These are phyloP conservation scores for Helicoverpa zea DNA, from an alignment of 1,140 invertebrate genomes.

Conservation along the genomic window DNA sequence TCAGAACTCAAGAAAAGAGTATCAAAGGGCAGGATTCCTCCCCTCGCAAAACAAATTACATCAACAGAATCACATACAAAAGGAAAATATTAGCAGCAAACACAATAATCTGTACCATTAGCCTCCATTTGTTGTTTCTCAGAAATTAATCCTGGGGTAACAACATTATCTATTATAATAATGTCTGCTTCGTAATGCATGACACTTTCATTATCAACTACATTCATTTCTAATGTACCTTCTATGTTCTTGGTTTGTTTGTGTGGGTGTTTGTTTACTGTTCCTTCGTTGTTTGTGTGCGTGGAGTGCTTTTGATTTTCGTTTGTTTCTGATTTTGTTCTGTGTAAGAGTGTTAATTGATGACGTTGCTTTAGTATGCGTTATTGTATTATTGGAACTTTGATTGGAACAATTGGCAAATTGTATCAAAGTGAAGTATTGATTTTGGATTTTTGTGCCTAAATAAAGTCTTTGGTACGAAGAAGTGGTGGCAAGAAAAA, in stretches of 20 bases:
- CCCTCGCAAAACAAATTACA: constrained; percentile 20
- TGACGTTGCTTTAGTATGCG: neutral
- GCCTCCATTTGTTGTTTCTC: constrained; percentile 47
- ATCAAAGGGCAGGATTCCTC: neutral
- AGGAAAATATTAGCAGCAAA: constrained; percentile 53
- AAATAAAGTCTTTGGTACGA: too few species aligned
- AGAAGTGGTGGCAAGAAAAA: too few species aligned
- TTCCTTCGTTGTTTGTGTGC: constrained; percentile 4
- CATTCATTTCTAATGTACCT: constrained; percentile 40
- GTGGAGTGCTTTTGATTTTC: neutral
- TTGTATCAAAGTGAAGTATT: too few species aligned
- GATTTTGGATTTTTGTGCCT: too few species aligned
- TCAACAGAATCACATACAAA: constrained; percentile 22
- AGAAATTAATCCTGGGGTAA: constrained; percentile 50
- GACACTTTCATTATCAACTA: constrained; percentile 42
- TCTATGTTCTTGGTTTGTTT: constrained; percentile 12
- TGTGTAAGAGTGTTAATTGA: neutral
- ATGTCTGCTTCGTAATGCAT: constrained; percentile 35
- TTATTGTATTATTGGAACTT: neutral
- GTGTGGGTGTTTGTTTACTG: constrained; percentile 4
- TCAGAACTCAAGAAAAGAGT: neutral
- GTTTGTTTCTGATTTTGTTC: neutral
- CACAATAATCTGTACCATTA: constrained; percentile 49
- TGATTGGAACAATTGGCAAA: neutral
- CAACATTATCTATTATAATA: constrained; percentile 49